Evolutionary conservation across 2,113 vertebrate genomes (phyloP).

Genomic region (Mesoclemmys tuberculata): DNA sequence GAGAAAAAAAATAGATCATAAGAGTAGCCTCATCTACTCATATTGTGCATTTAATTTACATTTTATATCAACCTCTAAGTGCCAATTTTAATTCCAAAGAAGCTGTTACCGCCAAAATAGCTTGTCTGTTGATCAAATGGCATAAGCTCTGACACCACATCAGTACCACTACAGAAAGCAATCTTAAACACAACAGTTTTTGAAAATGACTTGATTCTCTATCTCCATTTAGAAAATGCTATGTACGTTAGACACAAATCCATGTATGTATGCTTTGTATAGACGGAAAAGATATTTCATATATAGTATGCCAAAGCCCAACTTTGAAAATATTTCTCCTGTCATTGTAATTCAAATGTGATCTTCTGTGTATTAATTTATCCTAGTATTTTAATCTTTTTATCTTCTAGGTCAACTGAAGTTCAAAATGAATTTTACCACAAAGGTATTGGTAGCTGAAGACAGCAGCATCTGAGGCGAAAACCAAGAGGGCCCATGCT

Average conservation of each 20-base stretch:
- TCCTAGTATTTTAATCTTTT: not conserved
- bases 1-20: conserved; percentile 27
- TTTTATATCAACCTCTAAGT: conserved; percentile 67
- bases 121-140: conserved; percentile 54
- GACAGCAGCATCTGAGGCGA: rapidly evolving
- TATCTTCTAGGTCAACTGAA: not conserved
- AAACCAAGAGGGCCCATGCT: not conserved
- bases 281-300: not conserved
- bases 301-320: not conserved
- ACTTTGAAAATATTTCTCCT: not conserved
- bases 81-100: conserved; percentile 67
- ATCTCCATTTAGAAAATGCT: not conserved
- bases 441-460: not conserved
- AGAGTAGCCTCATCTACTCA: conserved; percentile 36
- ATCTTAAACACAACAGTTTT: conserved; percentile 19
- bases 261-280: not conserved
- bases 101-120: conserved; percentile 63
- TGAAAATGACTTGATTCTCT: conserved; percentile 26
- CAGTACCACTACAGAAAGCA: conserved; percentile 24
- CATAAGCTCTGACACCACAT: conserved; percentile 35
- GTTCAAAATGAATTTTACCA: not conserved
- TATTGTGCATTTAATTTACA: conserved; percentile 63
- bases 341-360: not conserved
- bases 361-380: not conserved
- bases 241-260: not conserved